phyloP scores from a whole-genome alignment of 2,888 invertebrate species.

The Torymus tubicola region DNA sequence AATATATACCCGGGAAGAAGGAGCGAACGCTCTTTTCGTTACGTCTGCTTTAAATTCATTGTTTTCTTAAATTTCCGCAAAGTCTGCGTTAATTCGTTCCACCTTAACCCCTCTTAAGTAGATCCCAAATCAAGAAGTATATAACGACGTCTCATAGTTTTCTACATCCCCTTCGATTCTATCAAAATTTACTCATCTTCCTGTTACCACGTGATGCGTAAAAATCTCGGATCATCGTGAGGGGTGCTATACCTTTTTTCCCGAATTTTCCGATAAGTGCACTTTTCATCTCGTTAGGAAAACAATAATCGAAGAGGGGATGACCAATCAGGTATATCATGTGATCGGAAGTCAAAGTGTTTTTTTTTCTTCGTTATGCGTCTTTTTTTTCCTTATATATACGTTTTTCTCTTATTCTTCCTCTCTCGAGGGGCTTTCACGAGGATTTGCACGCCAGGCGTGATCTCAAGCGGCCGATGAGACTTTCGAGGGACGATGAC shows the following conservation, averaged over 20 bases:
- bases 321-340: slow-evolving; percentile 23
- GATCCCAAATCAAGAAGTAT: no score
- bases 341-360: neutral
- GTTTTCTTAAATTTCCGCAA: no score
- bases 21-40: no score
- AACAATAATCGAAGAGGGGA: neutral
- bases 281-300: slow-evolving; percentile 36
- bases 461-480: neutral
- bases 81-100: no score
- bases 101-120: no score
- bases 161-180: no score
- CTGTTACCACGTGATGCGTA: no score
- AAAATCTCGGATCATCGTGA: neutral
- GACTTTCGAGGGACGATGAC: slow-evolving; percentile 19
- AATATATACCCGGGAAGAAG: no score
- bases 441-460: neutral
- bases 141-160: no score
- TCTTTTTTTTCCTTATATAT: neutral
- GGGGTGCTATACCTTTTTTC: neutral
- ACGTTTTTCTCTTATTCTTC: neutral
- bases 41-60: no score
- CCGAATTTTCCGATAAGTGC: neutral
- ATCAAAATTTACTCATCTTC: no score
- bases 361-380: neutral
- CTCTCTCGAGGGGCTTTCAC: no score